Evolutionary conservation across 2,113 vertebrate genomes (phyloP), one percentile per base, ranked within the genome.

Genomic region (Pelvicachromis taeniatus): DNA sequence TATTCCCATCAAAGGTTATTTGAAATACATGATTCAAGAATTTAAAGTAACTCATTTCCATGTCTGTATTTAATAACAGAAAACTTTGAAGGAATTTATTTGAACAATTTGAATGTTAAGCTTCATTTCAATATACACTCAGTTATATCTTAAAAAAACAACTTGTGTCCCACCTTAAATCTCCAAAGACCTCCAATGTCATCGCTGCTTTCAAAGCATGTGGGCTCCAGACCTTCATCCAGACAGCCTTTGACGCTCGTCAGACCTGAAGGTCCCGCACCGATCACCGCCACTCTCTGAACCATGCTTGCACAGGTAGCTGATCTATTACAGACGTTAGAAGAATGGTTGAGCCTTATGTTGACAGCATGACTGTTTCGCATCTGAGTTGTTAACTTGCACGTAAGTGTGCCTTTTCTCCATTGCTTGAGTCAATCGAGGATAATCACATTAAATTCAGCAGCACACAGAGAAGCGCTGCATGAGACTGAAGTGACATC

Each of bases 171-270:
- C 59, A 97, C 97, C 73, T 94, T 91, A 84, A 96, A 97, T 83
- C 93, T 94, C 97, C 97, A 98, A 1, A 98, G 35, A 21, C 97
- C 97, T 1, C 97, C 97, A 14, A 97, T 96, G 94, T 95, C 95
- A 56, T 93, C n/a, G 3, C 89, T 96, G 89, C 90, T 95, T 87
- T 98, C 97, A 1, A 97, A 97, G 94, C 97, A 98, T 52, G 90
- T 96, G 13, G 97, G 97, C 80, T 96, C 93, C 91, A 97, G 93
- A 70, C 93, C 95, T 82, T 97, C 97, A 0, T 97, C 96, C 87
- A 97, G 87, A 86, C 96, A 98, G 88, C 96, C 93, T 78, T 97
- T 97, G 87, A 97, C 80, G 70, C 96, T 95, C 23, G 85, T 92
- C 86, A 98, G 88, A 31, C 97, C 97, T 0, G 94, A 95, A 4